These are phyloP conservation scores for Megaceryle alcyon DNA, from an alignment of 2,797 vertebrate species.

Conservation along the genomic window DNA sequence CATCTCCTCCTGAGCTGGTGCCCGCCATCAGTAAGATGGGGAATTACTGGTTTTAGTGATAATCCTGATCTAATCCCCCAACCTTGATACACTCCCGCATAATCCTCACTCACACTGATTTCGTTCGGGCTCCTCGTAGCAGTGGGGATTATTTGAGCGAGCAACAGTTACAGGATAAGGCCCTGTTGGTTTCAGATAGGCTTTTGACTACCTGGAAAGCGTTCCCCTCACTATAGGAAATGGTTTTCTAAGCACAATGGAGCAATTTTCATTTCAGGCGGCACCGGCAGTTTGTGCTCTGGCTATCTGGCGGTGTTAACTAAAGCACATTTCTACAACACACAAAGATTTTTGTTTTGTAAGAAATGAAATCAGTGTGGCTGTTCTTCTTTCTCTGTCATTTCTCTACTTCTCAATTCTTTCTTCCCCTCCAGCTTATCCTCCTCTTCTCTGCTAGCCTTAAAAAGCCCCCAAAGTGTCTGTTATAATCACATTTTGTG, in stretches of 20 bases:
- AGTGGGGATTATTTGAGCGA: constrained; percentile 22
- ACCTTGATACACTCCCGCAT: constrained; percentile 3
- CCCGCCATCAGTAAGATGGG: constrained; percentile 36
- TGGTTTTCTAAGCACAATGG: constrained; percentile 55
- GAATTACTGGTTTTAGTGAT: constrained; percentile 53
- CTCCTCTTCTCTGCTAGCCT: constrained; percentile 51
- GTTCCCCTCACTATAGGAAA: not conserved
- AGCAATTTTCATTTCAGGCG: constrained; percentile 39
- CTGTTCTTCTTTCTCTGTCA: constrained; percentile 57
- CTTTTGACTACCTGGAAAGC: constrained; percentile 40
- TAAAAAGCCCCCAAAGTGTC: constrained; percentile 72
- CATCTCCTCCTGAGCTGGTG: not conserved
- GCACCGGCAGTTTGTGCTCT: not conserved
- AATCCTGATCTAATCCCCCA: constrained; percentile 54
- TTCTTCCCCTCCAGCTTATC: constrained; percentile 68
- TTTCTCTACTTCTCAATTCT: constrained; percentile 70
- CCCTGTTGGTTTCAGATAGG: constrained; percentile 24
- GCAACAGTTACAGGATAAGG: constrained; percentile 36
- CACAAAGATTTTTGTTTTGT: constrained; percentile 62
- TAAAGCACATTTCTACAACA: constrained; percentile 51
- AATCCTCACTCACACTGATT: constrained; percentile 59
- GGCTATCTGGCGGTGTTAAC: constrained; percentile 56
- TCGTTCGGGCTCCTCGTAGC: not conserved
- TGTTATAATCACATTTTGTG: constrained; percentile 73
- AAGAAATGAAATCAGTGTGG: constrained; percentile 60